Percentiles rank a stretch among this genome's conserved stretches.
Conservation (phyloP, 2,888 invertebrate genomes). For the Drosophila barbarae region DNA sequence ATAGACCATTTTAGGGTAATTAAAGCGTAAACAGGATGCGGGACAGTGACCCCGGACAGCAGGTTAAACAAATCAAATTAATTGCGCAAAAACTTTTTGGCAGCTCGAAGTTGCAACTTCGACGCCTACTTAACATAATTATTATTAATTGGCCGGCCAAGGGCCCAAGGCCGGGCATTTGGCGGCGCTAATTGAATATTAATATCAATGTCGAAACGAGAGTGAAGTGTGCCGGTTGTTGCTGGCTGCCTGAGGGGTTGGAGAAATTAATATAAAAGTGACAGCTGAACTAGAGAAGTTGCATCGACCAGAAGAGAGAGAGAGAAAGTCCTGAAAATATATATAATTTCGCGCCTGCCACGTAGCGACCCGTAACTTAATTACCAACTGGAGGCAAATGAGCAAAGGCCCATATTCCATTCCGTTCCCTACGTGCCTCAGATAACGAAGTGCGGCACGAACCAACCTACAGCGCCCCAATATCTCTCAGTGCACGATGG, state of each 20-base stretch:
- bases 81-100: conserved; percentile 41
- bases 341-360: conserved; percentile 37
- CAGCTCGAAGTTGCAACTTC: conserved; percentile 36
- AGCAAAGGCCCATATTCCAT: conserved; percentile 29
- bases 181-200: conserved; percentile 66
- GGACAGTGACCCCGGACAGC: background rate
- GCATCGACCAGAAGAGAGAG: conserved; percentile 2
- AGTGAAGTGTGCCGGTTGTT: conserved; percentile 40
- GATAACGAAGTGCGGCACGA: conserved; percentile 45
- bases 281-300: conserved; percentile 40
- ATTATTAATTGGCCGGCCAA: conserved; percentile 40
- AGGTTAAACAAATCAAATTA: conserved; percentile 49
- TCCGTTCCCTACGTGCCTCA: conserved; percentile 55
- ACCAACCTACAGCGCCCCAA: background rate
- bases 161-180: conserved; percentile 41
- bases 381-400: conserved; percentile 57
- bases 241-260: conserved; percentile 10
- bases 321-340: background rate
- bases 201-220: conserved; percentile 65
- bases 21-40: conserved; percentile 37
- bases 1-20: conserved; percentile 55
- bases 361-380: conserved; percentile 55
- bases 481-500: conserved; percentile 26
- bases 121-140: conserved; percentile 46
- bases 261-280: conserved; percentile 60